Base-by-base conservation (phyloP, 1,140 invertebrate genomes). In the Adoxophyes honmai region DNA sequence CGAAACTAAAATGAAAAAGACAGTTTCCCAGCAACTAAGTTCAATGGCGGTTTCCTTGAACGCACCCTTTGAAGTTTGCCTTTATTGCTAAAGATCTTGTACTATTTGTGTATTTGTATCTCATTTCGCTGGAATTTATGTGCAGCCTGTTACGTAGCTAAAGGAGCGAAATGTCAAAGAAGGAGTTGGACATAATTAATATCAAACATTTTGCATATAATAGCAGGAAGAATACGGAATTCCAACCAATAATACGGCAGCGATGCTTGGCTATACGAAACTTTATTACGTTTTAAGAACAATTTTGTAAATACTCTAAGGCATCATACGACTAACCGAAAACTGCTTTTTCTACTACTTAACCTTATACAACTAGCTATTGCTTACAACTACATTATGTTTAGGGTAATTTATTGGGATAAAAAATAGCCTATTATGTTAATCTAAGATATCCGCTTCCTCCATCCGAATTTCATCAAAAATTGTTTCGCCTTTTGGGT, bases 51-150 rank as follows among this genome's bases (percentile, higher is more conserved):
- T 70, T 78, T 75, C 74, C 64, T 42, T 61, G 73, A 73, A 79
- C 34, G 48, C 66, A 66, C 60, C 70, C 73, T 81, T 81, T 78
- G 78, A 78, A 76, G 71, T 78, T 71, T 58, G 57, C 63, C 61
- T 77, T 73, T 74, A 73, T 74, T 71, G n/a, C 60, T 63, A 63
- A 52, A 66, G 67, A 77, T 68, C 66, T 69, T 57, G 57, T 54
- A 59, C 61, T 75, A 70, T 80, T 80, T 72, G 75, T 58, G 70
- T 75, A 70, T 80, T 80, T 72, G 75, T 58, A 69, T 69, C 66
- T 73, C 61, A 62, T 68, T 68, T 78, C 70, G 70, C 72, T 68
- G 62, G 64, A 79, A 80, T 78, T 78, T 78, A 78, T 78, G 72
- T 70, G 65, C 37, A 55, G 56, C 62, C 68, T 67, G 66, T 71